Evolutionary conservation across 2,888 invertebrate genomes (phyloP).

Genomic region (Acleris holmiana): DNA sequence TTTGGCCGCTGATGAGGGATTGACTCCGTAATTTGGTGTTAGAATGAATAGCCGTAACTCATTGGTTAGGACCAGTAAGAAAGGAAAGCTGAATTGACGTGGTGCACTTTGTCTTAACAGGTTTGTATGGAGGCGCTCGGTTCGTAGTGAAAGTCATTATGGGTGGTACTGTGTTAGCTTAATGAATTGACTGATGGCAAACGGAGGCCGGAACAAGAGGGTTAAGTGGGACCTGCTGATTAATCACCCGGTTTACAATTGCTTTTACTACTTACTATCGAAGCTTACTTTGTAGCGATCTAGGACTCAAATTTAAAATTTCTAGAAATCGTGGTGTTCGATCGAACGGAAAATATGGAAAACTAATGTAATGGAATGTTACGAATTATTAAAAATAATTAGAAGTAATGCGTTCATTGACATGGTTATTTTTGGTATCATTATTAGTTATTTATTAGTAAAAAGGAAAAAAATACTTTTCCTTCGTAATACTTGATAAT

Average conservation of each 20-base stretch:
- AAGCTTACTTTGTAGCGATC: neutral
- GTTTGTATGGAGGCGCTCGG: constrained; percentile 60
- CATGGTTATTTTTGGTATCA: no score
- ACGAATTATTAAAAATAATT: no score
- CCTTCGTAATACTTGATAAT: no score
- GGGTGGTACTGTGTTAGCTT: constrained; percentile 80
- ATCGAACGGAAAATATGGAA: neutral
- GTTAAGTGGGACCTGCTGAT: constrained; percentile 82
- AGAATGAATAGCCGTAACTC: constrained; percentile 20
- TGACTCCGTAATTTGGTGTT: constrained; percentile 18
- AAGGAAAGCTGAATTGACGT: constrained; percentile 40
- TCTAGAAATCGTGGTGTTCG: no score
- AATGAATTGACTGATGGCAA: constrained; percentile 84
- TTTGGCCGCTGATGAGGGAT: constrained; percentile 41
- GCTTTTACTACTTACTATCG: constrained; percentile 71
- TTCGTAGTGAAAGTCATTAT: constrained; percentile 79
- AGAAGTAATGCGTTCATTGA: no score
- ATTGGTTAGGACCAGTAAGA: constrained; percentile 34
- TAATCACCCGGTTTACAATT: constrained; percentile 81
- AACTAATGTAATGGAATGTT: no score
- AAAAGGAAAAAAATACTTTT: no score
- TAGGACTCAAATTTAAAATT: neutral
- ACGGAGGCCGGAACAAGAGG: constrained; percentile 77
- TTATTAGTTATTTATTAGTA: no score
- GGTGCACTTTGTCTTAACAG: constrained; percentile 38